phyloP scores from a whole-genome alignment of 2,113 vertebrate genomes.

The Scortum barcoo region DNA sequence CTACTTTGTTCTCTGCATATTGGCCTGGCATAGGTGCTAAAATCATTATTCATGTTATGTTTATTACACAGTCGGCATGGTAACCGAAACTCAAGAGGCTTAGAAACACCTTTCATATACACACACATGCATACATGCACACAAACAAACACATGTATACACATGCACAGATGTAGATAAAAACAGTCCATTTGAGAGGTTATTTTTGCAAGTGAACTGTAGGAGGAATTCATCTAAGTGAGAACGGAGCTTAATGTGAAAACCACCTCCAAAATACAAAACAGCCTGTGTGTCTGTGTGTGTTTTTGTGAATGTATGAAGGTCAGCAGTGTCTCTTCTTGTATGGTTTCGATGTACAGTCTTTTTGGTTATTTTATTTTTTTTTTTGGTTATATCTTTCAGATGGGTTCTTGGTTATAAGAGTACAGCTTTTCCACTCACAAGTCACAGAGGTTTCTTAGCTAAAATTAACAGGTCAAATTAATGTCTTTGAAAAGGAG shows the following conservation, averaged over 20 bases:
- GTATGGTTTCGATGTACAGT: neutral
- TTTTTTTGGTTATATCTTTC: no score
- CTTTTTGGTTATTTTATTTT: neutral
- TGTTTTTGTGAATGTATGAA: slow-evolving; percentile 7
- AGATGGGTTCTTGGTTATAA: neutral
- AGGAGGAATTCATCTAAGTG: slow-evolving; percentile 15
- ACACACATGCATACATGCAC: neutral
- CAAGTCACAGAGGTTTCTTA: neutral
- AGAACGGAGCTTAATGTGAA: slow-evolving; percentile 35
- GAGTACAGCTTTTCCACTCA: neutral
- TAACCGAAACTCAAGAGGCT: slow-evolving; percentile 50
- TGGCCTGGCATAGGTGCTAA: slow-evolving; percentile 32
- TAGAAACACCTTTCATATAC: slow-evolving; percentile 18
- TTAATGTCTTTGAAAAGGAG: neutral
- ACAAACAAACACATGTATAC: neutral
- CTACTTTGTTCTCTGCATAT: slow-evolving; percentile 13
- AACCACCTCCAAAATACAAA: slow-evolving; percentile 19
- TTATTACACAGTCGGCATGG: slow-evolving; percentile 66
- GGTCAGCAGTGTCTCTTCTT: neutral
- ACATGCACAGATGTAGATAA: slow-evolving; percentile 41
- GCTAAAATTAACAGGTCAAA: neutral
- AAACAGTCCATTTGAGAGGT: slow-evolving; percentile 21
- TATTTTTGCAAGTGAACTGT: slow-evolving; percentile 43
- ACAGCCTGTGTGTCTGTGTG: slow-evolving; percentile 12
- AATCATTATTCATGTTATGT: slow-evolving; percentile 59